phyloP scores from a whole-genome alignment of 2,797 vertebrate genomes.

The Microctenopoma lineatum region DNA sequence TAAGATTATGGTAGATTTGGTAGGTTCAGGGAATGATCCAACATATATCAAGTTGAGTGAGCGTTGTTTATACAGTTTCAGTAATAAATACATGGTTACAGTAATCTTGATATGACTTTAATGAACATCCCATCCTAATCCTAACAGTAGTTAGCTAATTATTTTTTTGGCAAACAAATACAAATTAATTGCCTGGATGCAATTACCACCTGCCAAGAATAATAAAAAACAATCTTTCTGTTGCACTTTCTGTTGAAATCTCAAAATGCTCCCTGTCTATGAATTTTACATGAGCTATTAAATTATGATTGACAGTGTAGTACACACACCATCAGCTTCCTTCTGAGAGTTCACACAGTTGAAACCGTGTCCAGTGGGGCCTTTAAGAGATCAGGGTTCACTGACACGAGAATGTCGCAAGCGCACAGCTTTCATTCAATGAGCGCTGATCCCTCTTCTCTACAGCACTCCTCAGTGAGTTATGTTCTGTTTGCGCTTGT shows the following conservation, averaged over 20 bases:
- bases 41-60: not conserved
- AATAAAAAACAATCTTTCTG: not conserved
- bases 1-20: too few species aligned
- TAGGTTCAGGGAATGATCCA: not conserved
- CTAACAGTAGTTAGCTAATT: too few species aligned
- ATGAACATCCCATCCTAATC: too few species aligned
- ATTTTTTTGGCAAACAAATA: not conserved
- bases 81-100: not conserved
- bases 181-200: not conserved
- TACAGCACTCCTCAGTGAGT: slow-evolving; percentile 43
- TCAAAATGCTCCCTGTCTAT: slow-evolving; percentile 2
- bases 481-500: slow-evolving; percentile 56
- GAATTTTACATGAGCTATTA: slow-evolving; percentile 22
- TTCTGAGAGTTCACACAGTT: slow-evolving; percentile 15
- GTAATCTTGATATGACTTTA: too few species aligned
- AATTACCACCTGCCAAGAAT: not conserved
- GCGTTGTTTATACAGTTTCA: too few species aligned
- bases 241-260: slow-evolving; percentile 1
- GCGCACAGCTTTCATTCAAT: slow-evolving; percentile 46
- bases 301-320: not conserved
- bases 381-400: slow-evolving; percentile 54
- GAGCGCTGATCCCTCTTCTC: slow-evolving; percentile 37
- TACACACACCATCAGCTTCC: slow-evolving; percentile 13
- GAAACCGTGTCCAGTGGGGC: slow-evolving; percentile 39
- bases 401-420: slow-evolving; percentile 53